Conservation (phyloP, 2,113 vertebrate genomes). For the Alaudala cheleensis region DNA sequence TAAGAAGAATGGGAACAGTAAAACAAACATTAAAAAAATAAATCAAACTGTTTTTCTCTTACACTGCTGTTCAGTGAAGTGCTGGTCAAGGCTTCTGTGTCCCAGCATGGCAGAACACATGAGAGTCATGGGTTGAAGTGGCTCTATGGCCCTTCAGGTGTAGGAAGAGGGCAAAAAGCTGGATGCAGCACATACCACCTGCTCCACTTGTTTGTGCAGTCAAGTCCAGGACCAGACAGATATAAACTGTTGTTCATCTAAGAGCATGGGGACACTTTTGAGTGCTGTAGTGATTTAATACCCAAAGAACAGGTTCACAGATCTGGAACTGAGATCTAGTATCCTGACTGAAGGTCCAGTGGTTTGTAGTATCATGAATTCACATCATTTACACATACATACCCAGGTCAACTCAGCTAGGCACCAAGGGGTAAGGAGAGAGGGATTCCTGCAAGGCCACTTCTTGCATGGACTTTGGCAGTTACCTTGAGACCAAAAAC, state of each 20-base stretch:
- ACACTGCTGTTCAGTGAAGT: neutral
- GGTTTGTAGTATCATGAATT: neutral
- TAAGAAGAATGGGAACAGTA: neutral
- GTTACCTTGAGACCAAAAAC: neutral
- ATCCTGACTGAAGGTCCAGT: neutral
- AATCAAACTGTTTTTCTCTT: neutral
- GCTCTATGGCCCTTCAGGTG: neutral
- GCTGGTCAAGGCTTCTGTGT: neutral
- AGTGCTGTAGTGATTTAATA: neutral
- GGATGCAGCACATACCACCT: too few relatives aligned
- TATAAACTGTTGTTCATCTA: neutral
- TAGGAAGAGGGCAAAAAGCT: neutral
- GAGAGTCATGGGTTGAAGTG: neutral
- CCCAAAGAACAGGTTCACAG: neutral
- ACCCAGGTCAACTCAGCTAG: neutral
- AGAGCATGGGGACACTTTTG: neutral
- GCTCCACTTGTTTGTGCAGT: neutral
- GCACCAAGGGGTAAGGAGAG: neutral
- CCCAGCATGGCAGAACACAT: neutral
- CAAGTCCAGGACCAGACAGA: neutral
- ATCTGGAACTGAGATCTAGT: neutral
- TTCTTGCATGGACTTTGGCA: neutral
- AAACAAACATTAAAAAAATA: constrained; percentile 34
- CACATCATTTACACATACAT: neutral
- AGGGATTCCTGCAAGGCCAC: neutral